Conservation (phyloP, 2,888 invertebrate species). For the Acrobasis consociella region DNA sequence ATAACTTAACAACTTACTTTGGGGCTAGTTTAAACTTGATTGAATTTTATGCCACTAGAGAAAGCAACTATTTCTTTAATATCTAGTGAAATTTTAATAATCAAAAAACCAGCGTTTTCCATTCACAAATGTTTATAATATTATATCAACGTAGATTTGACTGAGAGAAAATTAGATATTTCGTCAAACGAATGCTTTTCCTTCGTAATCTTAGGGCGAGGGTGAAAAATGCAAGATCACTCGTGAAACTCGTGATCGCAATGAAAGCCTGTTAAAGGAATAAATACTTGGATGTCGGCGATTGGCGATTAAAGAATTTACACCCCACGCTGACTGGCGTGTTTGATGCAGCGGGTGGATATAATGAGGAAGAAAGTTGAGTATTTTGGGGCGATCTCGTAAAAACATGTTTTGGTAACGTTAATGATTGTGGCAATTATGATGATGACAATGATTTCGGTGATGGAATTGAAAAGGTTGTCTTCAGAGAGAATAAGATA, state of each 20-base stretch:
- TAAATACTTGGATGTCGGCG: constrained; percentile 11
- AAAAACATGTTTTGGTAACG: constrained; percentile 11
- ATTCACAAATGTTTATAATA: background rate
- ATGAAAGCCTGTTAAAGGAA: constrained; percentile 3
- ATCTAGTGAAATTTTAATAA: background rate
- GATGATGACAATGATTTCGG: background rate
- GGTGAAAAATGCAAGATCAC: constrained; percentile 18
- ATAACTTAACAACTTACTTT: too few species aligned
- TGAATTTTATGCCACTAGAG: too few species aligned
- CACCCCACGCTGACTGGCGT: constrained; percentile 10
- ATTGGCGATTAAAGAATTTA: constrained; percentile 15
- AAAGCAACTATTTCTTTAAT: too few species aligned
- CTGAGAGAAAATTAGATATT: background rate
- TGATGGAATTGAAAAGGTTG: background rate
- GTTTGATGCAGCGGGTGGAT: background rate
- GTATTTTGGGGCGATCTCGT: background rate
- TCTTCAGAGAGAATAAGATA: background rate
- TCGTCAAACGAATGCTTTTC: background rate
- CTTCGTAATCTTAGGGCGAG: constrained; percentile 1
- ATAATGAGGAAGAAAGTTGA: background rate
- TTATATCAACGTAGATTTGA: background rate
- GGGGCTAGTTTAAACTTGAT: too few species aligned
- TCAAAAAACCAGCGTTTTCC: background rate
- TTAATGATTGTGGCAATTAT: background rate
- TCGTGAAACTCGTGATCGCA: constrained; percentile 16